Evolutionary conservation across 2,797 vertebrate genomes (phyloP), one percentile per base, ranked within the genome.

Genomic region (Xyrichtys novacula): DNA sequence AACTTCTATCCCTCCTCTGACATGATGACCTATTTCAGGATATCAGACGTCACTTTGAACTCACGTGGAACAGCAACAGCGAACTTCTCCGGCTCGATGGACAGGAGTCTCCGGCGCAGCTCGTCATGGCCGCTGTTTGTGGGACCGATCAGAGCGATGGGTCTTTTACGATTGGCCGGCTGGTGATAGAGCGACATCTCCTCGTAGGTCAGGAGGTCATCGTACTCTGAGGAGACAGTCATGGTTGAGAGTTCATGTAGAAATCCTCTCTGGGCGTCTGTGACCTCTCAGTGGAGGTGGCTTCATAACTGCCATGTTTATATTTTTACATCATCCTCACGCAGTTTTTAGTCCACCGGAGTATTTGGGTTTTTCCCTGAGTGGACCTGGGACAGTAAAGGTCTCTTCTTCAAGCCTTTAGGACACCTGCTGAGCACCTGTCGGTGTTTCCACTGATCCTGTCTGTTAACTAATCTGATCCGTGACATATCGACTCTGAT

Each of bases 131-230:
- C 96, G 0, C 97, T 96, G 93, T 95, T 97, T 36, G 96, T 94
- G 0, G 97, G 96, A 5, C 96, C 96, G 0, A 99, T 95, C 77
- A 99, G 92, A 50, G 96, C 95, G 1, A 99, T 92, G 38, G 97
- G 97, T 14, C 97, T 93, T 68, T 97, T 98, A 60, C 96, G 93
- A 70, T 95, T 97, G 70, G 96, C 95, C 3, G 96, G 96, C 78
- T 99, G 97, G 83, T 98, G 97, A 83, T 98, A 99, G 23, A 99
- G 95, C 0, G 96, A 96, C 97, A 98, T 98, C 91, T 99, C 97
- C 84, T 99, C 97, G 0, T 99, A 99, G 59, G 97, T 98, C 92
- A 96, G 81, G 84, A 98, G 94, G 69, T 98, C 97, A 25, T 97
- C 96, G 68, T 93, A 91, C 85, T 98, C 97, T 99, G 80, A 65